Conservation (phyloP, 2,797 vertebrate species). For the Dipus sagitta region DNA sequence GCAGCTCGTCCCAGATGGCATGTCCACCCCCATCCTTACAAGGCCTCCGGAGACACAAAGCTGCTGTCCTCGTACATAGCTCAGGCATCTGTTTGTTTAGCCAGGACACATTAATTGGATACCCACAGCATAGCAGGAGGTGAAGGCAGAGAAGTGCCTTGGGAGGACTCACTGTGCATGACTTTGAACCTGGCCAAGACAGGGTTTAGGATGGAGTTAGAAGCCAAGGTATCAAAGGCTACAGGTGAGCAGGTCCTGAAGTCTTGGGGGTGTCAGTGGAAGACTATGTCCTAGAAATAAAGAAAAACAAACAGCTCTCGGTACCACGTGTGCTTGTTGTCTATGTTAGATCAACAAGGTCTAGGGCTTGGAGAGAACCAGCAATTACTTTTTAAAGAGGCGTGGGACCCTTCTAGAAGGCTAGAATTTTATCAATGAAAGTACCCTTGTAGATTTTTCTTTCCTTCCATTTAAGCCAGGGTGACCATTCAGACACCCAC, state of each 20-base stretch:
- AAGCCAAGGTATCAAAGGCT: background rate
- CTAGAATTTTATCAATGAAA: background rate
- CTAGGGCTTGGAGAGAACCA: accelerated
- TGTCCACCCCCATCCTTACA: background rate
- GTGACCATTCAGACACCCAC: background rate
- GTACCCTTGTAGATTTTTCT: background rate
- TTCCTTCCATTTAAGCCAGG: background rate
- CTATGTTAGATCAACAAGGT: background rate
- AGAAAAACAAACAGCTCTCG: background rate
- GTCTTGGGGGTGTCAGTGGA: background rate
- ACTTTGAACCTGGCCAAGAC: background rate
- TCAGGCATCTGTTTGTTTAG: background rate
- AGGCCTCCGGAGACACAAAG: background rate
- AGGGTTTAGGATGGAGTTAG: background rate
- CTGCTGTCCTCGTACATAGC: background rate
- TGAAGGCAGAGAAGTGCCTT: background rate
- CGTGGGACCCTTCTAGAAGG: background rate
- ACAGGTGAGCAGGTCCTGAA: background rate
- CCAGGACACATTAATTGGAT: background rate
- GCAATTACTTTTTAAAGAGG: background rate
- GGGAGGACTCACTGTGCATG: background rate
- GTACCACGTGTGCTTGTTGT: background rate
- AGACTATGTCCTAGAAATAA: background rate
- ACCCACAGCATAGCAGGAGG: background rate
- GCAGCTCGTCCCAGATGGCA: background rate